These are phyloP conservation scores for Mesocricetus auratus DNA, from an alignment of 2,113 vertebrate genomes.

Conservation along the genomic window DNA sequence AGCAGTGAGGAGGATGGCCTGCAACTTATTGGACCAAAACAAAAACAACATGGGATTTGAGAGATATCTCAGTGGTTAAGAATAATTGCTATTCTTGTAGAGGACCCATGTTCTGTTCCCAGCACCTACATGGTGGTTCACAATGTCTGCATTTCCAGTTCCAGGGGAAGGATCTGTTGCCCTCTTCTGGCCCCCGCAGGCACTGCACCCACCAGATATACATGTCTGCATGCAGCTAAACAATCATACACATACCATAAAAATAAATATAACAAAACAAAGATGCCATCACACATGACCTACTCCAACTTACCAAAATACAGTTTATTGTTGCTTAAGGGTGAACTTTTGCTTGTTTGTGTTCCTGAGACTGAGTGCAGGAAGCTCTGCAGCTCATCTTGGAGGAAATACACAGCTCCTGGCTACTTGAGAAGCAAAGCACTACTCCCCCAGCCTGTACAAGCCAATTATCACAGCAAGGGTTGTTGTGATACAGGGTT, in stretches of 20 bases:
- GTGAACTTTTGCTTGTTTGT: background rate
- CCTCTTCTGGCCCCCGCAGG: background rate
- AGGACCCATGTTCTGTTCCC: background rate
- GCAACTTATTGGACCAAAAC: background rate
- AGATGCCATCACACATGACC: background rate
- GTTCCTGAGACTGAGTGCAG: background rate
- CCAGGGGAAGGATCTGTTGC: background rate
- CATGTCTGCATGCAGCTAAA: background rate
- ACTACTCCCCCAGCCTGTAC: background rate
- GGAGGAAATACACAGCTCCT: background rate
- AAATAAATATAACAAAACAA: background rate
- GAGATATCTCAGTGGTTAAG: background rate
- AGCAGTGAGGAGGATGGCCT: background rate
- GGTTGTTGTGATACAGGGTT: background rate
- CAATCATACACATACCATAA: background rate
- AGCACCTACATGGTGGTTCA: background rate
- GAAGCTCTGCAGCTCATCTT: background rate
- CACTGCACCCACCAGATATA: background rate
- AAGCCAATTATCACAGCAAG: background rate
- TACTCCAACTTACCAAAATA: background rate
- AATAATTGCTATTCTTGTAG: background rate
- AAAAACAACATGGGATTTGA: background rate
- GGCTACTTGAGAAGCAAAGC: background rate
- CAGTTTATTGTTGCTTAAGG: background rate
- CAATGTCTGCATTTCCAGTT: background rate